phyloP scores from a whole-genome alignment of 1,140 invertebrate species.

The Drosophila teissieri region DNA sequence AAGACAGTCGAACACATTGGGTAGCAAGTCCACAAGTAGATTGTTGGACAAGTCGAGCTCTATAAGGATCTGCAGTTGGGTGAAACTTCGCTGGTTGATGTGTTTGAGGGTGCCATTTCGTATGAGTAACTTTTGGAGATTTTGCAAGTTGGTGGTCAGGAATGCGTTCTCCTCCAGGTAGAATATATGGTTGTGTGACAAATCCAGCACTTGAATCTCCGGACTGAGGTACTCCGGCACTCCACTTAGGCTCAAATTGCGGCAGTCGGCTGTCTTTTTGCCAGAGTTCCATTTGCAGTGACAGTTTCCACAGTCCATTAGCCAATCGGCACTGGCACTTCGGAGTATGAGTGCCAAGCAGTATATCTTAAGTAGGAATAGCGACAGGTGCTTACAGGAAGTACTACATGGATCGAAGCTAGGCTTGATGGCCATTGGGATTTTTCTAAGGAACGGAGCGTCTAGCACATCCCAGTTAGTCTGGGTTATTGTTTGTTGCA shows the following conservation, averaged over 20 bases:
- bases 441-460: neutral
- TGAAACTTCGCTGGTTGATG: conserved; percentile 89
- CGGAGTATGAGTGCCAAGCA: conserved; percentile 11
- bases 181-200: conserved; percentile 89
- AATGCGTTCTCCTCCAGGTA: conserved; percentile 89
- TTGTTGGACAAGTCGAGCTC: conserved; percentile 94
- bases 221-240: conserved; percentile 89
- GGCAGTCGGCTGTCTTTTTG: conserved; percentile 92
- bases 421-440: conserved; percentile 7
- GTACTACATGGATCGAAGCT: neutral
- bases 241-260: conserved; percentile 86
- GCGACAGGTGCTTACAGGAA: conserved; percentile 3
- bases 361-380: conserved; percentile 6
- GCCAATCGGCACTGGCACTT: conserved; percentile 85
- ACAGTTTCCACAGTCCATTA: conserved; percentile 86
- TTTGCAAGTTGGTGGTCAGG: conserved; percentile 88
- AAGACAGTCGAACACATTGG: conserved; percentile 89
- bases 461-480: conserved; percentile 1
- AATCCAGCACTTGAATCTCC: conserved; percentile 91
- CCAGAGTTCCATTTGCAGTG: conserved; percentile 92
- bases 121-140: conserved; percentile 92
- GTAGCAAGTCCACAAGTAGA: conserved; percentile 87
- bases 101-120: conserved; percentile 88
- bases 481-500: conserved; percentile 13
- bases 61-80: conserved; percentile 90